Percentiles rank a stretch among this genome's conserved stretches.
Evolutionary conservation across 2,797 vertebrate genomes (phyloP).

Genomic region (Gymnopithys bicolor): DNA sequence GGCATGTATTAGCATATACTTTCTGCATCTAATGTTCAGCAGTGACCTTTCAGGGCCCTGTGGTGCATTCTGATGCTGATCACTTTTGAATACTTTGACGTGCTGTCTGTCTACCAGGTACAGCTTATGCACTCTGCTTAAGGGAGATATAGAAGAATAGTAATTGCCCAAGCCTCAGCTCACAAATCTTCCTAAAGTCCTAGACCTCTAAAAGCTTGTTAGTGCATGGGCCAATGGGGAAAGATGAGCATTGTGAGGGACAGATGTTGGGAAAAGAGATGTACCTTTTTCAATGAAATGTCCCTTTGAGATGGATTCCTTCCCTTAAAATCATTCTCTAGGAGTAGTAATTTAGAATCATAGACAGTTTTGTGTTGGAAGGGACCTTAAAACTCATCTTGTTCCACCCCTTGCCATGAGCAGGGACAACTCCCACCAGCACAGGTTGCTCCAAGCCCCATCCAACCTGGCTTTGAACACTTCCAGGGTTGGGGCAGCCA

Average conservation of each 20-base stretch:
- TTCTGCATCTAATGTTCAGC: neutral
- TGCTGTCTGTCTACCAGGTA: neutral
- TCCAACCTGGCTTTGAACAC: neutral
- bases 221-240: rapidly evolving
- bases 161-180: neutral
- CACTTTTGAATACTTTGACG: neutral
- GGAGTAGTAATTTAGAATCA: neutral
- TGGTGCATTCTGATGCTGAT: neutral
- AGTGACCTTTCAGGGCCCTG: neutral
- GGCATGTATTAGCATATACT: neutral
- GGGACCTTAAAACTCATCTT: neutral
- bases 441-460: neutral
- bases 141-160: neutral
- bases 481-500: neutral
- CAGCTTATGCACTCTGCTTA: neutral
- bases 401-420: neutral
- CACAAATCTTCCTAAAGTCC: neutral
- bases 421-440: neutral
- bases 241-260: neutral
- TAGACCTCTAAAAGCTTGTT: neutral
- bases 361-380: neutral
- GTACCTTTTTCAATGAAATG: rapidly evolving
- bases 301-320: neutral
- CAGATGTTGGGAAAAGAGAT: neutral
- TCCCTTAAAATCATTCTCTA: neutral